These are phyloP conservation scores for Leucophenga varia DNA, from an alignment of 1,140 invertebrate genomes.

Conservation along the genomic window DNA sequence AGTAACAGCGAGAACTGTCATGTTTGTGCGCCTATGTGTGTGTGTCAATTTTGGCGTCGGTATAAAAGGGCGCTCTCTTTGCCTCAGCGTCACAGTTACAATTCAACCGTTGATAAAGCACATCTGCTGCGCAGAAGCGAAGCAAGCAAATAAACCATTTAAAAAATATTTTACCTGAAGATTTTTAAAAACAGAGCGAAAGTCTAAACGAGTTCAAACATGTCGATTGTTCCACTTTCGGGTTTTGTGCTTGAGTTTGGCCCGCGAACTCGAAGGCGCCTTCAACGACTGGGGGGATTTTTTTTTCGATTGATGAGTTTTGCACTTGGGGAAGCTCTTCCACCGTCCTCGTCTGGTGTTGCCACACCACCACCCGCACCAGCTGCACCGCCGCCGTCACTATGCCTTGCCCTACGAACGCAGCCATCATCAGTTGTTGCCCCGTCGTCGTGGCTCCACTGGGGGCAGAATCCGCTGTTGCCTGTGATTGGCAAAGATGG, in stretches of 20 bases:
- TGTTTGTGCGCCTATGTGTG: no score
- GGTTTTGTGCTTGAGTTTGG: slow-evolving; percentile 35
- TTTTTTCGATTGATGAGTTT: slow-evolving; percentile 49
- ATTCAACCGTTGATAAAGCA: no score
- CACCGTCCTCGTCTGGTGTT: slow-evolving; percentile 36
- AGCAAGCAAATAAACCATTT: no score
- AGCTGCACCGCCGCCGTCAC: no score
- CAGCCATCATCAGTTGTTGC: slow-evolving; percentile 21
- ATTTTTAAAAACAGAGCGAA: no score
- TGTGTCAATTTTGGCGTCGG: no score
- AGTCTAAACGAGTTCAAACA: no score
- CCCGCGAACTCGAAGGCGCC: slow-evolving; percentile 35
- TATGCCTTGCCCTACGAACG: slow-evolving; percentile 22
- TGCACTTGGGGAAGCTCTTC: slow-evolving; percentile 45
- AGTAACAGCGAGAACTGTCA: no score
- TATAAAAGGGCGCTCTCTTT: no score
- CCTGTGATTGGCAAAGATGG: slow-evolving; percentile 60
- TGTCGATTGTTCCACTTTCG: slow-evolving; percentile 46
- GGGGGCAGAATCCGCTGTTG: slow-evolving; percentile 23
- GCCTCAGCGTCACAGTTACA: no score
- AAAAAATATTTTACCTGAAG: no score
- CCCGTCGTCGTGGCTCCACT: slow-evolving; percentile 9
- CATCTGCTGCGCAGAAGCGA: no score
- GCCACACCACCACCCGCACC: slow-evolving; percentile 15
- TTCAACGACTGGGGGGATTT: slow-evolving; percentile 29